phyloP scores from a whole-genome alignment of 2,888 invertebrate species.

The Mesorhabditis belari region DNA sequence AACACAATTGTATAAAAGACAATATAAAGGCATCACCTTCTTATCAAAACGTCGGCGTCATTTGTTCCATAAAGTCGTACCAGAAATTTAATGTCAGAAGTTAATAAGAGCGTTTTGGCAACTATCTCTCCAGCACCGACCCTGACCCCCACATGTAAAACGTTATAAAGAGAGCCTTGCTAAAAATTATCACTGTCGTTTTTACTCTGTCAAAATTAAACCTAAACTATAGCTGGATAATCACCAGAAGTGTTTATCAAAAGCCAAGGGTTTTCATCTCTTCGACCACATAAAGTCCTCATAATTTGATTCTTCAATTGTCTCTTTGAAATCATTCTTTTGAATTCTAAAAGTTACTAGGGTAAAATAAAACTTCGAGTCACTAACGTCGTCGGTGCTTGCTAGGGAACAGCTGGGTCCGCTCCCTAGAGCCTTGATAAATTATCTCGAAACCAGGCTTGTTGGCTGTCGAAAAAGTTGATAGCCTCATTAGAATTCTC shows the following conservation, averaged over 20 bases:
- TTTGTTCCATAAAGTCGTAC: not conserved
- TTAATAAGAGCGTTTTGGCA: constrained; percentile 4
- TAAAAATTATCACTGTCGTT: not conserved
- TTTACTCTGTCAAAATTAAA: not conserved
- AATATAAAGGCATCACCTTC: not conserved
- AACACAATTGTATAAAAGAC: not conserved
- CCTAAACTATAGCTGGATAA: constrained; percentile 27
- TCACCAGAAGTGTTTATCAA: constrained; percentile 29
- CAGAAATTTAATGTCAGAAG: constrained; percentile 1
- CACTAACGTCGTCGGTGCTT: constrained; percentile 20
- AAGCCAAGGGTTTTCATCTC: constrained; percentile 23
- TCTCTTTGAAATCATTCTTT: constrained; percentile 22
- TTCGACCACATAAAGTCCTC: constrained; percentile 15
- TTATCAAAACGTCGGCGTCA: not conserved
- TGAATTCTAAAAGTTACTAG: constrained; percentile 9
- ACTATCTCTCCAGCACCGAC: constrained; percentile 12
- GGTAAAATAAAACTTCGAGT: too few relatives aligned
- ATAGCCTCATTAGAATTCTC: constrained; percentile 17
- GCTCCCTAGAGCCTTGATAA: not conserved
- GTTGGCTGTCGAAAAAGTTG: constrained; percentile 13
- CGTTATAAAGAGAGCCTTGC: constrained; percentile 31
- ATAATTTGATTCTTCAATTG: constrained; percentile 18
- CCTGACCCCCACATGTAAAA: constrained; percentile 28
- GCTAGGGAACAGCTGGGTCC: not conserved
- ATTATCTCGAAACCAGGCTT: not conserved